Percentiles rank a stretch among this genome's conserved stretches.
Conservation (phyloP, 2,888 invertebrate genomes). For the Zaprionus lineosus region DNA sequence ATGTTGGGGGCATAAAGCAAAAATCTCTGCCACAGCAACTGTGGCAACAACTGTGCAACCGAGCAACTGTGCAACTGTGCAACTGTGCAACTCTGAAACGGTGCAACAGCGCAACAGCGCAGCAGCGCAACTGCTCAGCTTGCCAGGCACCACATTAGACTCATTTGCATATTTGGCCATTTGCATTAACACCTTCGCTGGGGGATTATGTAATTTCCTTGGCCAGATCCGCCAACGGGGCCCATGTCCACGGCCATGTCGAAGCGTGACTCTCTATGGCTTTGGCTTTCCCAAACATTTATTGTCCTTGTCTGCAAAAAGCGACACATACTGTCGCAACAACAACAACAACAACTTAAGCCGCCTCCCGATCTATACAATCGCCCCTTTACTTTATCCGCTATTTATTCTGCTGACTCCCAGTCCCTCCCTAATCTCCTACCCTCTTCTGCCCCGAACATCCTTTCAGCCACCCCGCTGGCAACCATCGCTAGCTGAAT, state of each 20-base stretch:
- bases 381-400: too few species aligned
- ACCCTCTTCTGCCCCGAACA: neutral
- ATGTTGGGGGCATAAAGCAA: constrained; percentile 40
- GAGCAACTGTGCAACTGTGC: constrained; percentile 31
- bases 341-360: too few species aligned
- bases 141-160: constrained; percentile 55
- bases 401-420: too few species aligned
- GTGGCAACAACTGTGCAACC: constrained; percentile 7
- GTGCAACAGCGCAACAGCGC: too few species aligned
- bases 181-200: constrained; percentile 80
- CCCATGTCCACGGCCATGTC: constrained; percentile 45
- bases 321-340: constrained; percentile 27
- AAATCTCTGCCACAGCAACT: constrained; percentile 26
- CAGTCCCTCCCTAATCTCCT: constrained; percentile 3
- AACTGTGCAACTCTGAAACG: too few species aligned
- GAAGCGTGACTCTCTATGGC: constrained; percentile 71
- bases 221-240: constrained; percentile 33
- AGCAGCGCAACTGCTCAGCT: too few species aligned
- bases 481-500: constrained; percentile 55
- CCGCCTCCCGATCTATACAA: too few species aligned
- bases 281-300: constrained; percentile 71
- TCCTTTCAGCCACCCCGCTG: constrained; percentile 18
- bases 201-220: constrained; percentile 74
- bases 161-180: constrained; percentile 80
- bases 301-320: constrained; percentile 71